Base-by-base conservation (phyloP, 2,888 invertebrate species). In the Galerucella nymphaeae region DNA sequence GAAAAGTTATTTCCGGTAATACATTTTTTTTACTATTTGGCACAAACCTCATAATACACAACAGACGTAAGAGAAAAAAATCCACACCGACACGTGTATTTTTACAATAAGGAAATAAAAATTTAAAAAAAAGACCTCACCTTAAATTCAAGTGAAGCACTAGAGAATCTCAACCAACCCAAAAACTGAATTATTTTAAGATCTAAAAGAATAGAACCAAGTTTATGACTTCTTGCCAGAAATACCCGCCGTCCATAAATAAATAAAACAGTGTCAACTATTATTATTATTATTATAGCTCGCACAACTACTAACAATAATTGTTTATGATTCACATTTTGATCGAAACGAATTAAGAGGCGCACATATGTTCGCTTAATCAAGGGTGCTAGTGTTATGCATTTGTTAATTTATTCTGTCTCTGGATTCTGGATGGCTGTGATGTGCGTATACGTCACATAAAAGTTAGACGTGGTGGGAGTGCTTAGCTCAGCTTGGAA, bases 381-480 rank as follows among this genome's bases (percentile, higher is more conserved):
- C 74, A 76, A 79, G 78, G 77, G 78, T 76, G 76, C 72, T 66
- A 68, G 65, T 71, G 72, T 66, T 75, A 66, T 78, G 76, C 73
- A 76, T 75, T 75, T 76, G 75, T 76, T 71, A 75, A 75, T 75
- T 77, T 67, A 67, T 71, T 71, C 77, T 76, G 77, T 78, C 76
- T 80, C 78, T 78, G 80, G 78, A 80, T 78, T 80, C 80, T 77
- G 78, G 79, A 80, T 78, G 76, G 73, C 68, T 62, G 41, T 42
- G 42, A 62, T 62, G 61, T 71, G 71, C 73, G 62, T 65, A 72
- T 74, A 78, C 80, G 80, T 79, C 76, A 79, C 72, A 10, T 41
- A 16, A 67, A 61, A 71, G 74, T 63, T 30, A 23, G 45, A 42
- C 42, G 18, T 48, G 45, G 70, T 63, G 82, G 77, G 81, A 80